Evolutionary conservation across 2,888 invertebrate species (phyloP), one percentile per base, ranked within the genome.

Genomic region (Standfussiana lucernea): DNA sequence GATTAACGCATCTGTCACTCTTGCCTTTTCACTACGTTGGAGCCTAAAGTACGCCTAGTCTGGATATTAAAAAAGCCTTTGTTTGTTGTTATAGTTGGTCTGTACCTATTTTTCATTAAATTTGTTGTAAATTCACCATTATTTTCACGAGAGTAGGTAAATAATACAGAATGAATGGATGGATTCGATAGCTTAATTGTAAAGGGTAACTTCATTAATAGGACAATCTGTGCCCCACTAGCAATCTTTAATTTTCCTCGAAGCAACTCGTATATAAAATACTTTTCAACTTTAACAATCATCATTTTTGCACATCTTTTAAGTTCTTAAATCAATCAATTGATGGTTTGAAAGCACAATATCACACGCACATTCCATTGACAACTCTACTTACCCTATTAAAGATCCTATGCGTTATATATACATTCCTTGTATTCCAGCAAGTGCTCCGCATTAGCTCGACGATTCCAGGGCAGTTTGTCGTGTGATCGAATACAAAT

Each of bases 401-500:
- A 45, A n/a, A 67, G 45, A 35, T 81, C 18, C 35, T 45, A 37
- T 42, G n/a, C n/a, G 15, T 45, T 53, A 66, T n/a, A 59, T 21
- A 70, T 35, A 68, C 69, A 10, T 59, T 45, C 59, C 50, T 66
- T 70, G 28, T 70, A 56, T 24, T 50, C 50, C 28, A 61, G 45
- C 24, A 53, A 82, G 28, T 66, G 70, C 21, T 77, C n/a, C 42
- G 56, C 40, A 77, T 82, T 82, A 71, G 40, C 59, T 35, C 40
- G 28, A 70, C 61, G 61, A 67, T 61, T 72, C 59, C 69, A 53
- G 61, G 45, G 53, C 70, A 67, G 53, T 82, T 61, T 70, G 45
- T 66, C 77, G 59, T 70, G 66, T 77, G 83, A 70, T 80, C 61
- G 65, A 77, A 70, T 77, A 71, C 70, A 61, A 82, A 77, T 77